phyloP scores from a whole-genome alignment of 2,797 vertebrate species.

The Clarias pachynema region DNA sequence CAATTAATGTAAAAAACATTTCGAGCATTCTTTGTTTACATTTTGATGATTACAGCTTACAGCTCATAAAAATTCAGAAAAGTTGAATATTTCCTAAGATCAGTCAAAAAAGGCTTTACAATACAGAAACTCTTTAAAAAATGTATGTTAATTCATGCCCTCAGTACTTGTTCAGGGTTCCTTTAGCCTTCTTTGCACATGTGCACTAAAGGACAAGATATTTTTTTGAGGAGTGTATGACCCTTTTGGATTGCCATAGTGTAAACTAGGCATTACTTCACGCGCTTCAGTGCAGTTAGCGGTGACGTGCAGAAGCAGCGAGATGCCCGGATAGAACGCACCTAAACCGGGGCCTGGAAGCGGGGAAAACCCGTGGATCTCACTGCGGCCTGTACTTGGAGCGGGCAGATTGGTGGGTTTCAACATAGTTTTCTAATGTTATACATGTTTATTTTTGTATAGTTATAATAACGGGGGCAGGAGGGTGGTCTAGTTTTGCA shows the following conservation, averaged over 20 bases:
- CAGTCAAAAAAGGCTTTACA: too few relatives aligned
- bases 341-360: not conserved
- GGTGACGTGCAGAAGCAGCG: not conserved
- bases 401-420: not conserved
- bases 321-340: not conserved
- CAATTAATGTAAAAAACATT: too few relatives aligned
- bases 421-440: not conserved
- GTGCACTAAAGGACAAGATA: not conserved
- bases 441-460: not conserved
- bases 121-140: too few relatives aligned
- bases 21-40: too few relatives aligned
- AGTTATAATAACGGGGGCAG: not conserved
- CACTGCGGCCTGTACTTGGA: conserved; percentile 30
- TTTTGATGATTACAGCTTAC: too few relatives aligned
- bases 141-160: too few relatives aligned
- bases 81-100: too few relatives aligned
- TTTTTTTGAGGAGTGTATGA: not conserved
- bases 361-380: conserved; percentile 46
- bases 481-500: not conserved
- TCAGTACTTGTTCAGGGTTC: too few relatives aligned
- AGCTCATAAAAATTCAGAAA: too few relatives aligned
- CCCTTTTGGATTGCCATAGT: conserved; percentile 8
- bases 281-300: not conserved
- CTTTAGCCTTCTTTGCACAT: not conserved
- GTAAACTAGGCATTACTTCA: not conserved